Evolutionary conservation across 35 echinoderm and acorn worm species (phyloP), one percentile per base, ranked within the genome.

Genomic region (Apostichopus japonicus): DNA sequence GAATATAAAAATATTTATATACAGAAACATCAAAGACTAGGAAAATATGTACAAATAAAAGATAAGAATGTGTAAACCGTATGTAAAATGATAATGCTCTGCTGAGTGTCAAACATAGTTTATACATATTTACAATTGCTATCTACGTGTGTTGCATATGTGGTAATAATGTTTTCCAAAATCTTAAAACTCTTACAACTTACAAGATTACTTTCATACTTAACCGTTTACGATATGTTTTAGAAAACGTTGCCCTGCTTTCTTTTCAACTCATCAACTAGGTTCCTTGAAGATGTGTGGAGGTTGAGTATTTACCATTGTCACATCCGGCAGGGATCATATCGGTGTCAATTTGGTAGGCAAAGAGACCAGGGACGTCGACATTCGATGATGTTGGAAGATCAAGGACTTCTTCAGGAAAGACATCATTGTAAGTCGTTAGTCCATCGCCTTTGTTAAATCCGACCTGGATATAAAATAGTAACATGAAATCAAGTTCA

Each of bases 371-470:
- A 15, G 44, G 1, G 33, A 91, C 55, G 56, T 91, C 90, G 24
- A 76, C 90, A 72, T 91, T 91, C 19, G 90, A 91, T 15, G 55
- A 5, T 24, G 14, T 33, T 6, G 90, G 73, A 8, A 91, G 90
- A 67, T 56, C n/a, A 10, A 15, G n/a, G 2, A 77, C 77, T 51
- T 91, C 33, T 14, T 1, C 72, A 8, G 90, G 90, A 11, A 51
- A 56, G 24, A 65, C 77, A 55, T 78, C 72, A 15, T 55, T 9
- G 15, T 56, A 16, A 24, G 65, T 65, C 5, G 5, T 25, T 1
- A 55, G 6, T 13, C 90, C 90, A 79, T 91, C 73, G 15, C 90
- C 90, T 53, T 79, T 77, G 90, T 91, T 91, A 58, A 91, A 91
- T n/a, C 90, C 90, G 55, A 61, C 51, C 90, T 91, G 53, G 58